Percentiles rank a stretch among this genome's conserved stretches.
These are phyloP conservation scores for Odontomachus brunneus DNA, from an alignment of 1,140 invertebrate species.

Conservation along the genomic window DNA sequence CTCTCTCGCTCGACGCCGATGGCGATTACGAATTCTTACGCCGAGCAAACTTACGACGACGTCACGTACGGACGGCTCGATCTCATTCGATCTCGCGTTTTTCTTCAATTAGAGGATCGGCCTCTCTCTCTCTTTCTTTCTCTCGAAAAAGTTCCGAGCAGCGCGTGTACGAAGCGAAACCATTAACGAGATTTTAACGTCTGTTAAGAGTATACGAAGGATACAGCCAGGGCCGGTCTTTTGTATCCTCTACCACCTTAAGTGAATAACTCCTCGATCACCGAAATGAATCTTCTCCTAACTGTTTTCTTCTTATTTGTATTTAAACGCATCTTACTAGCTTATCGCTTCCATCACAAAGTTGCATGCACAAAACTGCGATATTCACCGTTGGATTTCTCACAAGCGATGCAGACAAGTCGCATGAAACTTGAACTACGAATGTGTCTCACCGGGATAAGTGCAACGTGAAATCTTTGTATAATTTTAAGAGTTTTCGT, in stretches of 20 bases:
- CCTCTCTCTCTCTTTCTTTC: background rate
- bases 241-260: background rate
- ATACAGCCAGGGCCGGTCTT: background rate
- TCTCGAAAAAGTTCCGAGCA: constrained; percentile 17
- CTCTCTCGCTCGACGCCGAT: constrained; percentile 17
- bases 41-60: constrained; percentile 19
- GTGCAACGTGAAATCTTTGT: too few relatives aligned
- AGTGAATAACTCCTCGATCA: background rate
- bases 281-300: background rate
- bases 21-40: constrained; percentile 55
- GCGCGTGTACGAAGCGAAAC: constrained; percentile 44
- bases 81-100: constrained; percentile 51
- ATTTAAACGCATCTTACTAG: constrained; percentile 1
- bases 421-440: too few relatives aligned
- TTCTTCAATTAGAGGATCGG: constrained; percentile 59
- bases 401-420: too few relatives aligned
- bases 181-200: constrained; percentile 60
- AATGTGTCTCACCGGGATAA: too few relatives aligned
- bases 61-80: background rate
- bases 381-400: too few relatives aligned
- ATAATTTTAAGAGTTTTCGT: too few relatives aligned
- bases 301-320: background rate
- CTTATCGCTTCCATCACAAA: too few relatives aligned
- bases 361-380: too few relatives aligned
- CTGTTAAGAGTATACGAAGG: constrained; percentile 45